A percentile compares a stretch with the other conserved stretches of the same genome.
Evolutionary conservation across 2,113 vertebrate genomes (phyloP).

Genomic region (Carlito syrichta): DNA sequence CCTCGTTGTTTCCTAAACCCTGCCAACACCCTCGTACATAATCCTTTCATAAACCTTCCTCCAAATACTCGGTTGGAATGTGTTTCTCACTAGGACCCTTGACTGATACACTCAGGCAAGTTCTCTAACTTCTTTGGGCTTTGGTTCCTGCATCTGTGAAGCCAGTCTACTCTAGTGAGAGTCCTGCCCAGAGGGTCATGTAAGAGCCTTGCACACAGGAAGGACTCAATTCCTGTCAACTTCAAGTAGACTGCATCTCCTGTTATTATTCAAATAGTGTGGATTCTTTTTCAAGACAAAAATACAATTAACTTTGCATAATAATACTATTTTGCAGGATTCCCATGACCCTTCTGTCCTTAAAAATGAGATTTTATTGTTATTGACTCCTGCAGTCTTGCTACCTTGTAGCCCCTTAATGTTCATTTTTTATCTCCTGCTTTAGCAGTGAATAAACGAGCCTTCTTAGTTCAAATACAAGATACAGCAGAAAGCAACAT

Average conservation of each 20-base stretch:
- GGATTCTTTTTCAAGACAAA: background rate
- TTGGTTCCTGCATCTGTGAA: background rate
- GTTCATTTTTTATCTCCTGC: background rate
- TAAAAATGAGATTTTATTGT: background rate
- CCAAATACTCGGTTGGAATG: background rate
- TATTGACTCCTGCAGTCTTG: background rate
- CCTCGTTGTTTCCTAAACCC: background rate
- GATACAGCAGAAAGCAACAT: slow-evolving; percentile 21
- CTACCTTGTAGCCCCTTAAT: background rate
- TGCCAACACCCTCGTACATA: background rate
- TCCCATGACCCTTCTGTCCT: background rate
- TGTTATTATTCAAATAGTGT: background rate
- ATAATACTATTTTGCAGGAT: slow-evolving; percentile 3
- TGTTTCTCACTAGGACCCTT: background rate
- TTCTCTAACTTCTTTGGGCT: background rate
- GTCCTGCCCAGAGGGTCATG: background rate
- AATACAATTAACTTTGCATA: background rate
- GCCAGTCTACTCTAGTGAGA: background rate
- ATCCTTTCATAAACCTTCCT: background rate
- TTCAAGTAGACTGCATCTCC: background rate
- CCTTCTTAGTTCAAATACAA: slow-evolving; percentile 23
- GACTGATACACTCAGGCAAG: background rate
- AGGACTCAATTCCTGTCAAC: background rate
- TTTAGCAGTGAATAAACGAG: background rate
- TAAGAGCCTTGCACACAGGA: background rate